Percentiles rank a stretch among this genome's conserved stretches.
Conservation (phyloP, 2,113 vertebrate genomes). For the Australoheros scitulus region DNA sequence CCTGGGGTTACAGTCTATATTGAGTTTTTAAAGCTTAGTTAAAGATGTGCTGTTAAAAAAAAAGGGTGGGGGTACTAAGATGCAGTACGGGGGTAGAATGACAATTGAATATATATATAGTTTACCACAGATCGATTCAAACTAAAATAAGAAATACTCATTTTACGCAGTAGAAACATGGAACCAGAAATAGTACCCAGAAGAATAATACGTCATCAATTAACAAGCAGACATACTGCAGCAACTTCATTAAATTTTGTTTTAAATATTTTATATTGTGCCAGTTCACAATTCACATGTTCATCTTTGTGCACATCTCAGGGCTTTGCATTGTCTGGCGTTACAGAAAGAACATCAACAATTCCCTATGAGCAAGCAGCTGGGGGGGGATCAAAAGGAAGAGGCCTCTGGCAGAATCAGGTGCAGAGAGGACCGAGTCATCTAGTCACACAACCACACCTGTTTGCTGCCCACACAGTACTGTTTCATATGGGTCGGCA, state of each 20-base stretch:
- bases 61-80: not conserved
- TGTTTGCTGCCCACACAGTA: constrained; percentile 13
- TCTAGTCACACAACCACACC: constrained; percentile 32
- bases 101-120: not conserved
- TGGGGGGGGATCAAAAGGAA: not conserved
- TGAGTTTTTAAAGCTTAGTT: not conserved
- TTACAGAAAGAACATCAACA: not conserved
- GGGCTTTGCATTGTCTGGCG: not conserved
- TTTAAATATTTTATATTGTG: not conserved
- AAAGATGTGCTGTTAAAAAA: not conserved
- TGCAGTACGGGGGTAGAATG: not conserved
- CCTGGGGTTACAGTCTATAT: not conserved
- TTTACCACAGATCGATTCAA: not conserved
- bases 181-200: not conserved
- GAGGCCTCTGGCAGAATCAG: not conserved
- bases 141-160: not conserved
- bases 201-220: not conserved
- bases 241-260: not conserved
- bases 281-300: not conserved
- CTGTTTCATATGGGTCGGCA: not conserved
- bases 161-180: not conserved
- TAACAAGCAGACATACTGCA: not conserved
- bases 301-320: not conserved
- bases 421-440: constrained; percentile 2
- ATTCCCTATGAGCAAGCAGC: not conserved